These are phyloP conservation scores for Gymnorhina tibicen DNA, from an alignment of 2,113 vertebrate genomes.

Conservation along the genomic window DNA sequence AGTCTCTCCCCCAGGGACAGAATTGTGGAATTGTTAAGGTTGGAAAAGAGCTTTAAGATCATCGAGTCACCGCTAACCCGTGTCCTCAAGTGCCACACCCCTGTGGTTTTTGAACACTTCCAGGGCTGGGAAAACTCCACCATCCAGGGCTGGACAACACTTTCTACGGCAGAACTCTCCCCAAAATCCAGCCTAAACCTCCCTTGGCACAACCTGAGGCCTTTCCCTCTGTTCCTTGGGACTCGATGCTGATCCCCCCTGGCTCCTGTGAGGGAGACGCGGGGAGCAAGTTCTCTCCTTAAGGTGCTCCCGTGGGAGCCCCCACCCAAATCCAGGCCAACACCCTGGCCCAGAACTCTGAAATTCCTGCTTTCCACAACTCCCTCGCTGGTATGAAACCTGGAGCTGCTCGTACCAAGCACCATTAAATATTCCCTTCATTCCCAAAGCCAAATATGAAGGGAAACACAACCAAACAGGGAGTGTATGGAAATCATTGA, in stretches of 20 bases:
- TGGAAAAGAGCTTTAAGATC: background rate
- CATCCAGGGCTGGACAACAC: too few relatives aligned
- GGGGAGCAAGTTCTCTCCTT: background rate
- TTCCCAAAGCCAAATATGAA: constrained; percentile 65
- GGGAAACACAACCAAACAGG: constrained; percentile 73
- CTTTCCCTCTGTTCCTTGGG: background rate
- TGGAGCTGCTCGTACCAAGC: constrained; percentile 12
- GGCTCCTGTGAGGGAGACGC: background rate
- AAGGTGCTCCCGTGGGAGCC: background rate
- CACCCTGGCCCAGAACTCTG: background rate
- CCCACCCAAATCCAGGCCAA: background rate
- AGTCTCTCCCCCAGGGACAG: background rate
- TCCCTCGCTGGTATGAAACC: constrained; percentile 29
- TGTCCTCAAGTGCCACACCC: background rate
- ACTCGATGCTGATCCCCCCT: background rate
- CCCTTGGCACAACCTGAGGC: background rate
- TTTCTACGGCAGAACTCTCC: accelerated
- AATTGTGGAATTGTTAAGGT: accelerated
- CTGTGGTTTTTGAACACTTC: accelerated
- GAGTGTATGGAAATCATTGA: constrained; percentile 78
- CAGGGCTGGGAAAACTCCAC: background rate
- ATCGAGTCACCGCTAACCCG: background rate
- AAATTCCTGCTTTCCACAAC: background rate
- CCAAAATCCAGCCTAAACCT: background rate
- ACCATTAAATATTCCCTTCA: constrained; percentile 59